Conservation (phyloP, 2,797 vertebrate genomes). For the Pipistrellus pipistrellus region DNA sequence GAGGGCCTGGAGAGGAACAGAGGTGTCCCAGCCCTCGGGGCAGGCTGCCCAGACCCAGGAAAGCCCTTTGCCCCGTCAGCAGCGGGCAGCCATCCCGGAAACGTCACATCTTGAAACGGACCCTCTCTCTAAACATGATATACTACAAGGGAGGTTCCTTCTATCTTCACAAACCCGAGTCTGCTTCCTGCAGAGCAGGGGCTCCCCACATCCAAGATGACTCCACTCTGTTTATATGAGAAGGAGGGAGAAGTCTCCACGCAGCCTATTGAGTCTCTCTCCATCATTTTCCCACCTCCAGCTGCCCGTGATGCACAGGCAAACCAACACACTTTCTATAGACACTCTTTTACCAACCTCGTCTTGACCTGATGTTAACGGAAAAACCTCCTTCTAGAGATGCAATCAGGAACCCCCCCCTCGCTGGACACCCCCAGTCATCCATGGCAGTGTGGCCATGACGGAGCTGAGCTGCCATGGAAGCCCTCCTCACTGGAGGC, state of each 20-base stretch:
- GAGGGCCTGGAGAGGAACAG: not conserved
- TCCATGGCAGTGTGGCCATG: not conserved
- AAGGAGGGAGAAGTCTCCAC: not conserved
- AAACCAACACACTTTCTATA: not conserved
- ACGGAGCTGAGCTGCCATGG: not conserved
- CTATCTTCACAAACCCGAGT: not conserved
- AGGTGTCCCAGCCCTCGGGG: not conserved
- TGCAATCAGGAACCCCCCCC: not conserved
- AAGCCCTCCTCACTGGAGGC: not conserved
- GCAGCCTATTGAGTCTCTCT: not conserved
- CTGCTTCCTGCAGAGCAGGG: not conserved
- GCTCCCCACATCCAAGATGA: not conserved
- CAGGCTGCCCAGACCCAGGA: not conserved
- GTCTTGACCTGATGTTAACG: not conserved
- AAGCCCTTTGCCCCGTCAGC: not conserved
- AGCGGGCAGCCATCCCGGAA: not conserved
- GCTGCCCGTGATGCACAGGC: rapidly evolving
- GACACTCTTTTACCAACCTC: not conserved
- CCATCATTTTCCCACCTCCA: no score
- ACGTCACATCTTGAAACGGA: not conserved
- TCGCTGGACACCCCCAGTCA: not conserved
- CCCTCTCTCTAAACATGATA: not conserved
- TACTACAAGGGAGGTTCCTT: not conserved
- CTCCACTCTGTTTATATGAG: not conserved
- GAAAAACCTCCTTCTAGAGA: not conserved